Evolutionary conservation across 1,140 invertebrate species (phyloP), one percentile per base, ranked within the genome.

Genomic region (Gonatopus flavifemur): DNA sequence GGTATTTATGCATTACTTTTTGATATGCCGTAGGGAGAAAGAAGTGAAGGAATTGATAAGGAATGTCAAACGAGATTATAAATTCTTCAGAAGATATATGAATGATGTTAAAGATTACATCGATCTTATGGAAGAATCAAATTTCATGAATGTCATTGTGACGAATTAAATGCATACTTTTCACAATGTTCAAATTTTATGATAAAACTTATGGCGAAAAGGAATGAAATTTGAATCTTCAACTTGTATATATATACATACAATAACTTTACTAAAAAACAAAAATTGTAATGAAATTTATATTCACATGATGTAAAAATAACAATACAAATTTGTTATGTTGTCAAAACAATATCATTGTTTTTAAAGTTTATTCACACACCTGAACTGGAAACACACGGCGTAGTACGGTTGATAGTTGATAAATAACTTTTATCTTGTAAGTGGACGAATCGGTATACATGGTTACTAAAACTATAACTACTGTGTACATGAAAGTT

Each of bases 71-170:
- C 66, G 25, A 30, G 61, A 72, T 30, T 35, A 59, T 18, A 62
- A 51, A 33, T 72, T 72, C 25, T 31, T 72, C 16, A 52, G 56
- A 1, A 62, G 59, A 32, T 70, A 57, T 32, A 69, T 70, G 18
- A 57, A 49, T 2, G 66, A 69, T 33, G 57, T 72, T 9, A 55
- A 53, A 20, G 51, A 69, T 41, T 72, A 70, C 36, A 57, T 72
- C 10, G 60, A 58, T 32, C 38, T 72, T 43, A 65, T 69, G 40
- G 66, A 64, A 40, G 51, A 64, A 13, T 53, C 41, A 19, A 31
- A 18, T 8, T 2, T 16, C 24, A 19, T 30, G 28, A 15, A 9
- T 28, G 3, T 13, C 3, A 10, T 28, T 25, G 3, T 13, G 35
- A 31, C 12, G 25, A 28, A 28, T 28, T 6, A 28, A 28, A 12